Evolutionary conservation across 2,888 invertebrate genomes (phyloP).

Genomic region (Hylaea fasciaria): DNA sequence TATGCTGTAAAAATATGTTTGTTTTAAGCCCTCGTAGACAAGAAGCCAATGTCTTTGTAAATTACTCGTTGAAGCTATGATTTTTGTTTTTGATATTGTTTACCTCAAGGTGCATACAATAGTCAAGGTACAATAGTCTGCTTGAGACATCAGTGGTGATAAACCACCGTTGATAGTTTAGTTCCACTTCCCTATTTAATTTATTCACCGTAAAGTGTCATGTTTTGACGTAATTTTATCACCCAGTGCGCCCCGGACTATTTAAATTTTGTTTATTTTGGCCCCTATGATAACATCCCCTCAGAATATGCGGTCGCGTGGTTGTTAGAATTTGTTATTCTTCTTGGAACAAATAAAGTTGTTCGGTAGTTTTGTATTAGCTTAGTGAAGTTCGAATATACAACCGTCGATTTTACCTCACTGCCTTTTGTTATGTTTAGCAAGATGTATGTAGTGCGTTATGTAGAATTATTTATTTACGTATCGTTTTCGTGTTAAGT

Average conservation of each 20-base stretch:
- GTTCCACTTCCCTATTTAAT: no score
- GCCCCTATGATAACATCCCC: constrained; percentile 59
- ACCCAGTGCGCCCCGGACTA: constrained; percentile 4
- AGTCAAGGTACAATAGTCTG: no score
- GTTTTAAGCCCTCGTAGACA: constrained; percentile 13
- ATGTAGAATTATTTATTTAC: neutral
- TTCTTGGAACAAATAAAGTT: constrained; percentile 59
- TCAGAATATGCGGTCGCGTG: constrained; percentile 41
- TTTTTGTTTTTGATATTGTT: neutral
- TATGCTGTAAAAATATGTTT: constrained; percentile 20
- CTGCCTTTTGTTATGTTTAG: constrained; percentile 31
- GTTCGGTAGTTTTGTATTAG: constrained; percentile 41
- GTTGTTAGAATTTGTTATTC: constrained; percentile 62
- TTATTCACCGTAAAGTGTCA: no score
- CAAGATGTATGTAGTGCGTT: constrained; percentile 16
- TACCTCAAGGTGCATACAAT: no score
- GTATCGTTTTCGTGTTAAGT: neutral
- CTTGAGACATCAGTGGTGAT: no score
- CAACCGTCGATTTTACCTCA: constrained; percentile 28
- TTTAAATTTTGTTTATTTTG: constrained; percentile 66
- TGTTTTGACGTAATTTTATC: neutral
- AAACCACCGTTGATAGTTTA: no score
- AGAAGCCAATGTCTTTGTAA: constrained; percentile 1
- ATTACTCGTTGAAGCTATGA: neutral
- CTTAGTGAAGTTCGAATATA: constrained; percentile 38